A percentile compares a stretch with the other conserved stretches of the same genome.
These are phyloP conservation scores for Autographa pulchrina DNA, from an alignment of 2,888 invertebrate genomes.

Conservation along the genomic window DNA sequence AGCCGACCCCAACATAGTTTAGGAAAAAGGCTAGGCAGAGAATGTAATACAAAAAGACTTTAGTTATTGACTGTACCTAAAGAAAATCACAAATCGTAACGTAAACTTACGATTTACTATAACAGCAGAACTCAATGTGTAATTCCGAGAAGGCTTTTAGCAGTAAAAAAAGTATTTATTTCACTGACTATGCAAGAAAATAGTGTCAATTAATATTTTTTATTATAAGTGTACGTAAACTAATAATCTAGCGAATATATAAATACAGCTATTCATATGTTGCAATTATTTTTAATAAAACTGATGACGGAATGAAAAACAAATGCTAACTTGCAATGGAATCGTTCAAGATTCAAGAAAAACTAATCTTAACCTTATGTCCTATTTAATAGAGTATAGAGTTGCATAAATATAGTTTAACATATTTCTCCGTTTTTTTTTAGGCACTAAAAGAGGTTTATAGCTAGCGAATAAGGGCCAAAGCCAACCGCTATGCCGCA, in stretches of 20 bases:
- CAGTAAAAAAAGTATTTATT: too few relatives aligned
- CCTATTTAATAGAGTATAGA: background rate
- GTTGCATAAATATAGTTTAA: slow-evolving; percentile 8
- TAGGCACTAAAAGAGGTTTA: slow-evolving; percentile 48
- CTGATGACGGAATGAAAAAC: slow-evolving; percentile 46
- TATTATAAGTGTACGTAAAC: background rate
- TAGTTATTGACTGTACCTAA: background rate
- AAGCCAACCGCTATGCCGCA: background rate
- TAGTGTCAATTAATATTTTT: background rate
- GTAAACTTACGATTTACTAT: too few relatives aligned
- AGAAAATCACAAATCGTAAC: background rate
- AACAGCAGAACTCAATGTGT: background rate
- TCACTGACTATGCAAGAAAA: background rate
- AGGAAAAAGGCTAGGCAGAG: too few relatives aligned
- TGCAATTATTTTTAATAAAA: slow-evolving; percentile 1
- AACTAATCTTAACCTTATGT: slow-evolving; percentile 1
- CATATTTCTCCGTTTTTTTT: slow-evolving; percentile 23
- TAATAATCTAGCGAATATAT: background rate
- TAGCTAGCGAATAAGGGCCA: background rate
- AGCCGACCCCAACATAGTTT: too few relatives aligned
- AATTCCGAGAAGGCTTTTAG: background rate
- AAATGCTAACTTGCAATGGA: slow-evolving; percentile 35
- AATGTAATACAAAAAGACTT: too few relatives aligned
- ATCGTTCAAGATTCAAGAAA: slow-evolving; percentile 19
- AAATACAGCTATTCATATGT: background rate